Evolutionary conservation across 2,888 invertebrate genomes (phyloP), one percentile per base, ranked within the genome.

Genomic region (Antheraea assamensis): DNA sequence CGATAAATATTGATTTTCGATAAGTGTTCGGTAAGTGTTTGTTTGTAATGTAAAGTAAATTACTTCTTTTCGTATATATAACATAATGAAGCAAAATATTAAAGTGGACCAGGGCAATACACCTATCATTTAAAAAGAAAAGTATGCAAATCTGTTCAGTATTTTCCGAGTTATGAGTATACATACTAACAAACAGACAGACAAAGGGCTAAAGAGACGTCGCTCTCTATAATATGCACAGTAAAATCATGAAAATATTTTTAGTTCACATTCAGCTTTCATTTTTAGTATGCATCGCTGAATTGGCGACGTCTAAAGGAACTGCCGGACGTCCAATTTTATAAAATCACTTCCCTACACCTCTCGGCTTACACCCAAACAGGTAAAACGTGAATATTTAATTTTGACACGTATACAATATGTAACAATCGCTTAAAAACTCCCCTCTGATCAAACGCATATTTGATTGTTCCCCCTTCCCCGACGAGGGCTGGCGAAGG

Each of bases 381-480:
- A 58, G 58, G 58, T 58, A 58, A 24, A 24, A 5, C 10, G 24
- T n/a, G 24, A 58, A 58, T n/a, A 24, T 13, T 58, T 13, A 58
- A 58, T 24, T 24, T 24, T 58, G 19, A 21, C 19, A 19, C 31
- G 0, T 10, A 61, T 66, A 64, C 7, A 68, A n/a, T 10, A 35
- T n/a, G 35, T 7, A 58, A 24, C 24, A 58, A 58, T 30, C 19
- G 21, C 71, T 27, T 55, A 58, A 55, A 58, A 71, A 71, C 27
- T 70, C 58, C 30, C 58, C 31, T 87, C 86, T 83, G 86, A 85
- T 82, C 76, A 87, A 90, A 90, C 88, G 88, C 83, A 89, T 88
- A 88, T 92, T 91, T 90, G 90, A 91, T 91, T 84, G 86, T 85
- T 81, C 80, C 77, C 80, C 78, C 80, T 74, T 80, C 85, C 79